Evolutionary conservation across 2,113 vertebrate genomes (phyloP), one percentile per base, ranked within the genome.

Genomic region (Megatriorchis doriae): DNA sequence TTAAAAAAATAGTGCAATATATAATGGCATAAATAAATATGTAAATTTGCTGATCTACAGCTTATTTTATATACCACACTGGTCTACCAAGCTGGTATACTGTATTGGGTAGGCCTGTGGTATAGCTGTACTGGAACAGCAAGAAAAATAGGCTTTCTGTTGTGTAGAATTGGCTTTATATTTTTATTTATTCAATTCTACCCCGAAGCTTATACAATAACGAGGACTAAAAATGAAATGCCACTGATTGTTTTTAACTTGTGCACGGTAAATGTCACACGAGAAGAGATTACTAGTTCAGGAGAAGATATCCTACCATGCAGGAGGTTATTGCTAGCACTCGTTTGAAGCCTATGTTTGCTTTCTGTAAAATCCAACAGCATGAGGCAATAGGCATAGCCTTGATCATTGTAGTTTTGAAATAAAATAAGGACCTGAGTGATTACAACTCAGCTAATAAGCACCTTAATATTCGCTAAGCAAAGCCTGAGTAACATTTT

Each of bases 211-310:
- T 65, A 43, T 29, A 91, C 40, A 87, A 61, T 67, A 78, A 86
- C 90, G 17, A 81, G 32, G 21, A 66, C 58, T 84, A 34, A 77
- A 91, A 93, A 68, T 80, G n/a, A 95, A 97, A 91, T 89, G 62
- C 21, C 93, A 88, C 53, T 50, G 58, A 56, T 56, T 8, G 23
- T 65, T 95, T 82, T 94, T 81, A 86, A 67, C 29, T 73, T 86
- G 50, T 61, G 22, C 80, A 66, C 29, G 34, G 58, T 80, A 93
- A 95, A 94, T 85, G 71, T 91, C 87, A 90, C 81, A 66, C 0
- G 0, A 75, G 77, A 86, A 83, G 56, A 87, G 34, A 72, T 71
- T 79, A 55, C 22, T 75, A 16, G 59, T 88, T 89, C 68, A 91
- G 79, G 38, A 75, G 38, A 67, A 81, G 34, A 66, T 81, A 47